Conservation (phyloP, 92 coral and sea anemone species). For the Phenganax marumi region DNA sequence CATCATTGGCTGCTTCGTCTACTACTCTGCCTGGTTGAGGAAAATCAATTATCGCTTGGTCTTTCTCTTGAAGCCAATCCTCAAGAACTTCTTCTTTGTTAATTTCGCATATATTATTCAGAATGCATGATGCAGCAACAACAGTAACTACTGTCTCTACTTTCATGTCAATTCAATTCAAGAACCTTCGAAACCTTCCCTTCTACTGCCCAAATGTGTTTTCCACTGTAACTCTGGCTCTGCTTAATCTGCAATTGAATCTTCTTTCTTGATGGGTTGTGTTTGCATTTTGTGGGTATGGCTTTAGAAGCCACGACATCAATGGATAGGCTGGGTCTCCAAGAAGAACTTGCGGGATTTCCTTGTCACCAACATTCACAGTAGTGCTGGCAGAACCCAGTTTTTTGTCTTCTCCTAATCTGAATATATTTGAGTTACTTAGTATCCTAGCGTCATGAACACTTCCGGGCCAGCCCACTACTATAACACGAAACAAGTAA, state of each 20-base stretch:
- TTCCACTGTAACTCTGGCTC: not conserved
- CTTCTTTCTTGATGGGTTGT: not conserved
- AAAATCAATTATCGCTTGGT: not conserved
- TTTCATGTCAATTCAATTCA: not conserved
- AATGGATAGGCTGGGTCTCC: not conserved
- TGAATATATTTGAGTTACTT: not conserved
- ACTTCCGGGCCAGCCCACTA: slow-evolving; percentile 2
- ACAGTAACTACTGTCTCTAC: not conserved
- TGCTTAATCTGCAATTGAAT: not conserved
- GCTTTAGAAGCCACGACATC: not conserved
- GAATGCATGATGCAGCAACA: not conserved
- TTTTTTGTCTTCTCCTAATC: not conserved
- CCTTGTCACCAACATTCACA: not conserved
- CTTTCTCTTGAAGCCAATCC: not conserved
- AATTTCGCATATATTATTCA: not conserved
- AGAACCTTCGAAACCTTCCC: not conserved
- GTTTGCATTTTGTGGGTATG: not conserved
- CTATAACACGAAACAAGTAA: not conserved
- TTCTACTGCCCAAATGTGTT: not conserved
- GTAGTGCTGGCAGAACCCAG: not conserved
- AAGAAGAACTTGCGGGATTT: not conserved
- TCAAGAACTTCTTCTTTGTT: not conserved
- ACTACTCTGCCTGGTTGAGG: not conserved
- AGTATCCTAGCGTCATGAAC: not conserved
- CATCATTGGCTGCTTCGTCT: not conserved